A percentile compares a stretch with the other conserved stretches of the same genome.
phyloP scores from a whole-genome alignment of 2,797 vertebrate genomes.

The Mycteria americana region DNA sequence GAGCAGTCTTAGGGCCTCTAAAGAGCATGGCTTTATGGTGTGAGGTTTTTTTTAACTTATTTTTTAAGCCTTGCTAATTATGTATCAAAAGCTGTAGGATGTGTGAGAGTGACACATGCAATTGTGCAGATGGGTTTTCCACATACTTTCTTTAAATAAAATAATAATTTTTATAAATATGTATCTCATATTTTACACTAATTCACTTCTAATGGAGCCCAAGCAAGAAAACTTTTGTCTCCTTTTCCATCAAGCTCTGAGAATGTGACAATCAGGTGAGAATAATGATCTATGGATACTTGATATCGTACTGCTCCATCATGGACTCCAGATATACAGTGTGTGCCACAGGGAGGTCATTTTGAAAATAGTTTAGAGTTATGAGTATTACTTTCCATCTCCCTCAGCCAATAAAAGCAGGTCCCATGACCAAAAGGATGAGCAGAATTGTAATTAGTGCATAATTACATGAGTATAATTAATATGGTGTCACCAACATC shows the following conservation, averaged over 20 bases:
- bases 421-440: neutral
- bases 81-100: slow-evolving; percentile 48
- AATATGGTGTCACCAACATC: neutral
- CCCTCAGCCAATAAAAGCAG: neutral
- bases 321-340: neutral
- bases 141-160: slow-evolving; percentile 50
- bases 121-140: slow-evolving; percentile 54
- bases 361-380: neutral
- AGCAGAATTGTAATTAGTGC: neutral
- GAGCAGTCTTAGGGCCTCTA: neutral
- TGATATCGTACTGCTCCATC: neutral
- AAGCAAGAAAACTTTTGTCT: neutral
- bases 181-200: neutral
- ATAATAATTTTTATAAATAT: slow-evolving; percentile 41
- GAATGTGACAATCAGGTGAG: neutral
- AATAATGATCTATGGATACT: neutral
- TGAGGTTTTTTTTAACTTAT: neutral
- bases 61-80: slow-evolving; percentile 43
- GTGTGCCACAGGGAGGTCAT: neutral
- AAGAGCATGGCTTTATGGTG: neutral
- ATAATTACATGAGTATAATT: neutral
- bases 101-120: slow-evolving; percentile 40
- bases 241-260: neutral
- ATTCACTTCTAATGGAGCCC: neutral
- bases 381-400: neutral